Conservation (phyloP, 2,888 invertebrate genomes). For the Zele albiditarsus region DNA sequence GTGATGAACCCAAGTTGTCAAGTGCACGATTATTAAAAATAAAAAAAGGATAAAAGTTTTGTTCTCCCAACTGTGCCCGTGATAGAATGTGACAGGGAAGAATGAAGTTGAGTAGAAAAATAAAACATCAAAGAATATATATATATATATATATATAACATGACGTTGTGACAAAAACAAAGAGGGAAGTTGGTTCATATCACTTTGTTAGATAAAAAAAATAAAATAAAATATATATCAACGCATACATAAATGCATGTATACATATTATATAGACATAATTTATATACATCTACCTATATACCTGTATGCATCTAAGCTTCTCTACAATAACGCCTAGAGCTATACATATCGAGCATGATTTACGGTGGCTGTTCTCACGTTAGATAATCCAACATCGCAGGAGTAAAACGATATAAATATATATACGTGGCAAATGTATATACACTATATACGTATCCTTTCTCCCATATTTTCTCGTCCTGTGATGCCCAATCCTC, state of each 20-base stretch:
- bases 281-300: slow-evolving; percentile 1
- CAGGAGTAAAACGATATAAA: slow-evolving; percentile 34
- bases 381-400: slow-evolving; percentile 52
- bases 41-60: too few relatives aligned
- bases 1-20: too few relatives aligned
- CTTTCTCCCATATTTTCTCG: slow-evolving; percentile 3
- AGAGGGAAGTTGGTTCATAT: background rate
- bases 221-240: background rate
- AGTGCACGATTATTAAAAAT: too few relatives aligned
- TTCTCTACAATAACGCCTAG: slow-evolving; percentile 10
- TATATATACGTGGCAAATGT: slow-evolving; percentile 19
- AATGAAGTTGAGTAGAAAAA: background rate
- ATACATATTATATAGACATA: background rate
- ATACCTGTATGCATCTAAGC: slow-evolving; percentile 27
- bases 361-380: slow-evolving; percentile 51
- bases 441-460: slow-evolving; percentile 26
- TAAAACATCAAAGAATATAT: too few relatives aligned
- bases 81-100: background rate
- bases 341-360: slow-evolving; percentile 49
- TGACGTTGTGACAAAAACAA: background rate
- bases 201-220: background rate
- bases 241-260: background rate
- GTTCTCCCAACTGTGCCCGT: too few relatives aligned
- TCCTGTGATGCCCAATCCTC: background rate
- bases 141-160: too few relatives aligned